phyloP scores from a whole-genome alignment of 2,797 vertebrate genomes.

The Discoglossus pictus region DNA sequence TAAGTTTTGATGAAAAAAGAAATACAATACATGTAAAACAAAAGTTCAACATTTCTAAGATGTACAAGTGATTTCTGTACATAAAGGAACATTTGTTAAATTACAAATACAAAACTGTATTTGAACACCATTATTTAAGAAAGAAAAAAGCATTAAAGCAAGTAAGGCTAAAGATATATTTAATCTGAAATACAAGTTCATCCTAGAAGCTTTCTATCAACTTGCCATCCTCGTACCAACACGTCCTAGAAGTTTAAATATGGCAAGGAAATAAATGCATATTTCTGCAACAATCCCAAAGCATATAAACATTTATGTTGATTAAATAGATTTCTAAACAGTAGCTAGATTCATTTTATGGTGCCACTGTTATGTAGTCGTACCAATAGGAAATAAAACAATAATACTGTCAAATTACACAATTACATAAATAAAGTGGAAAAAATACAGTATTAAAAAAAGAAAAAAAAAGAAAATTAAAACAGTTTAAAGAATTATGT shows the following conservation, averaged over 20 bases:
- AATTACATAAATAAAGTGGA: slow-evolving; percentile 75
- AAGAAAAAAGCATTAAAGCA: slow-evolving; percentile 13
- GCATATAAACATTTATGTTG: slow-evolving; percentile 45
- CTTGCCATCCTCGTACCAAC: slow-evolving; percentile 40
- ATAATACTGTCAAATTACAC: slow-evolving; percentile 76
- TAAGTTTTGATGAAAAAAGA: too few species aligned
- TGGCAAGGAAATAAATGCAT: slow-evolving; percentile 43
- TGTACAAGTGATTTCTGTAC: too few species aligned
- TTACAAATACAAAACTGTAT: too few species aligned
- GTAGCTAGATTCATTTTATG: slow-evolving; percentile 24
- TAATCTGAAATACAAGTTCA: slow-evolving; percentile 45
- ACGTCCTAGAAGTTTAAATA: slow-evolving; percentile 35
- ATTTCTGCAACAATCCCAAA: slow-evolving; percentile 31
- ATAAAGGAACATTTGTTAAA: too few species aligned
- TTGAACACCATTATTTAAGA: background rate
- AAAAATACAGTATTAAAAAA: slow-evolving; percentile 75
- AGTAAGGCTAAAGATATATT: slow-evolving; percentile 46
- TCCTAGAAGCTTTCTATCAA: slow-evolving; percentile 36
- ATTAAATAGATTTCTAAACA: slow-evolving; percentile 39
- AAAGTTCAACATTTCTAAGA: too few species aligned
- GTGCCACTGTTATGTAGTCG: slow-evolving; percentile 31
- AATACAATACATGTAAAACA: too few species aligned
- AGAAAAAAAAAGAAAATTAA: slow-evolving; percentile 71
- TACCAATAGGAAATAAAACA: slow-evolving; percentile 43
- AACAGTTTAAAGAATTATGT: slow-evolving; percentile 62